Evolutionary conservation across 1,140 invertebrate species (phyloP).

Genomic region (Drosophila athabasca): DNA sequence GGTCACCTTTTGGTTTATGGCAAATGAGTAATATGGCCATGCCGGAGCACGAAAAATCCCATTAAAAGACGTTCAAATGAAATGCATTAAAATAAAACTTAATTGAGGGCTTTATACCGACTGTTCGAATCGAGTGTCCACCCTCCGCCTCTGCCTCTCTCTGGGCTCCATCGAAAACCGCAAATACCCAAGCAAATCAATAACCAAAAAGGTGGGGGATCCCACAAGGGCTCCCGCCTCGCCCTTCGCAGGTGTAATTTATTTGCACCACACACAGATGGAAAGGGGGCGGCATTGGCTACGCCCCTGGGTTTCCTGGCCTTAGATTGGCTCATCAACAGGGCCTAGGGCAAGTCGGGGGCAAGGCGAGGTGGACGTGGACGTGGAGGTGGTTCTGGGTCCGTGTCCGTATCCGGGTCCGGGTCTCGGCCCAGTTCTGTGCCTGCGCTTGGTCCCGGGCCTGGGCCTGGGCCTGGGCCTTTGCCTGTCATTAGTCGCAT

Average conservation of each 20-base stretch:
- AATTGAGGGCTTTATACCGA: conserved; percentile 70
- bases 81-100: conserved; percentile 81
- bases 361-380: background rate
- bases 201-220: conserved; percentile 50
- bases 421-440: conserved; percentile 1
- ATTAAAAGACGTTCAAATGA: conserved; percentile 80
- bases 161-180: conserved; percentile 24
- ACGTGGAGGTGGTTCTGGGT: too few species aligned
- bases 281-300: conserved; percentile 22
- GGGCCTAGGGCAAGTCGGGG: background rate
- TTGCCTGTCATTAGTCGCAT: conserved; percentile 55
- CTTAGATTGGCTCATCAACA: conserved; percentile 66
- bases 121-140: conserved; percentile 26
- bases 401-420: background rate
- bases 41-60: conserved; percentile 67
- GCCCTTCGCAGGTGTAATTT: conserved; percentile 56
- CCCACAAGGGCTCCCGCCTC: conserved; percentile 1
- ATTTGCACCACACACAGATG: conserved; percentile 46
- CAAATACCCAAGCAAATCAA: conserved; percentile 71
- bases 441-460: background rate
- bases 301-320: conserved; percentile 42
- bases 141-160: too few species aligned
- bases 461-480: conserved; percentile 1
- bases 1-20: conserved; percentile 80
- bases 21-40: conserved; percentile 76